Conservation (phyloP, 2,113 vertebrate species). For the Sisor rabdophorus region DNA sequence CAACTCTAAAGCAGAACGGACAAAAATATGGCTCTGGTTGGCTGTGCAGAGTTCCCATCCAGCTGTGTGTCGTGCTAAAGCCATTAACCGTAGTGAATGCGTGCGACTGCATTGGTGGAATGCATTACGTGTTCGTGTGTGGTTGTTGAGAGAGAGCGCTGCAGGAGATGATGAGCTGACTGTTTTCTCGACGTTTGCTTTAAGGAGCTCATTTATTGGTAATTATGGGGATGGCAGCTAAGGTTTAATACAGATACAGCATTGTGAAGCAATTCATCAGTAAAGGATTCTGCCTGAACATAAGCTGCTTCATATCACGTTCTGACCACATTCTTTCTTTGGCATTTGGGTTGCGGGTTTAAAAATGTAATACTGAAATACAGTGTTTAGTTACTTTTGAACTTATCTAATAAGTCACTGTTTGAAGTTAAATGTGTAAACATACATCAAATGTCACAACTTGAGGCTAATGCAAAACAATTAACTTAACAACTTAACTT, state of each 20-base stretch:
- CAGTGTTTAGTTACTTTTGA: too few species aligned
- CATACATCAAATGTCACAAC: not conserved
- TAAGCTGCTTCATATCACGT: not conserved
- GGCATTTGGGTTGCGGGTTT: not conserved
- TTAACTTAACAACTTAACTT: not conserved
- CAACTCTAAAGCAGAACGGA: not conserved
- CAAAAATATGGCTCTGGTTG: not conserved
- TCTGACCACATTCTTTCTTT: not conserved
- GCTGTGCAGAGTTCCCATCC: not conserved
- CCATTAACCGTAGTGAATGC: not conserved
- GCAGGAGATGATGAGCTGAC: not conserved
- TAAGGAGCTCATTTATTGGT: not conserved
- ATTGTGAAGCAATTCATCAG: not conserved
- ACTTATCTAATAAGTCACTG: too few species aligned
- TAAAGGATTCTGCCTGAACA: not conserved
- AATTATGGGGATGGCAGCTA: not conserved
- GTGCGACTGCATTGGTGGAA: conserved; percentile 12
- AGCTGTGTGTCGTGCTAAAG: not conserved
- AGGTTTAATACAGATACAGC: not conserved
- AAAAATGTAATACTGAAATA: not conserved
- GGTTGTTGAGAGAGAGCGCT: not conserved
- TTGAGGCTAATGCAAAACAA: too few species aligned
- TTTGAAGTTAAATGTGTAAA: not conserved
- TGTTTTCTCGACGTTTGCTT: not conserved
- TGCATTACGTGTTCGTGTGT: not conserved